Base-by-base conservation (phyloP, 2,113 vertebrate genomes). In the Chrysemys picta region DNA sequence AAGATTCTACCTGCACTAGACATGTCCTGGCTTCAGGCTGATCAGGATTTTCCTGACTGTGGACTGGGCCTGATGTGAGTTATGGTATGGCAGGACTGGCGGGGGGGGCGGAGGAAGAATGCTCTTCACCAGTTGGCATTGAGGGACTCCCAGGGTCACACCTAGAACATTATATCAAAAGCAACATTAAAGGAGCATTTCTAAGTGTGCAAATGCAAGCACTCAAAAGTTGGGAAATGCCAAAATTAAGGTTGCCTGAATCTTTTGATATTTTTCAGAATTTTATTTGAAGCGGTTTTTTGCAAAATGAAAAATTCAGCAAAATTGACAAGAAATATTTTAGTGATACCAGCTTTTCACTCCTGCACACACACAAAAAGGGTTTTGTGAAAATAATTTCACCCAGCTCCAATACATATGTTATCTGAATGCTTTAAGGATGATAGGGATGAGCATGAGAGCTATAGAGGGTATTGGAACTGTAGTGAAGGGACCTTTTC, bases 391-490 rank as follows among this genome's bases (percentile, higher is more conserved):
- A 59, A 29, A 59, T 59, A 62, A 17, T 62, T 62, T 62, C 29
- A 35, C 59, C 31, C 29, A 31, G 27, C 14, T 62, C 59, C 59
- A 62, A 62, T 31, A 62, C 59, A 62, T 62, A 35, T 2, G 3
- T 31, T 16, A 31, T 62, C 13, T 62, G 35, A 69, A 69, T 69
- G 10, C 2, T 21, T 72, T 35, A 38, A n/a, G 16, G 35, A 8
- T 38, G 17, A 72, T 8, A 49, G 45, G 29, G 14, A 31, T 16
- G 75, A 78, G 75, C 6, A 8, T 59, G 57, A 85, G 92, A 94
- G 1, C 1, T 92, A 85, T 78, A 62, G 49, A 4, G 54, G 0
- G 0, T 22, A 82, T 3, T 56, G 89, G 2, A 17, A 11, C 10
- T 90, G 31, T 38, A 92, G 84, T 53, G 72, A 89, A 91, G 88